Evolutionary conservation across 2,888 invertebrate species (phyloP), one percentile per base, ranked within the genome.

Genomic region (Cordilura impudica): DNA sequence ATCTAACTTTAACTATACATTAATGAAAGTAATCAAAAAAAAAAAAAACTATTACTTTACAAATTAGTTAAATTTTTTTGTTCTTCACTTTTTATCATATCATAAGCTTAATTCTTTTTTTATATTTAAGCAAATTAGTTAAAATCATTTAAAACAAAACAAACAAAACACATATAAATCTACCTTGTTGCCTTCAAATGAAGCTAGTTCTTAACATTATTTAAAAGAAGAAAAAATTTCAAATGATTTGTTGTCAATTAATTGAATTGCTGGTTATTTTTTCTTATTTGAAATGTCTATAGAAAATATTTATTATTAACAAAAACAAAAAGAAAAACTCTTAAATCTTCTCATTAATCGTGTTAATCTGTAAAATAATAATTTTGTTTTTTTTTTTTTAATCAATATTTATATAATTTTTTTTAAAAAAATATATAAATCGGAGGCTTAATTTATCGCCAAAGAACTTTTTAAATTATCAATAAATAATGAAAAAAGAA

Each of bases 381-480:
- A 54, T 74, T 69, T 78, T 78, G 78, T 74, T 74, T 73, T 85
- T 63, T 74, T 70, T 71, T 74, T 65, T 69, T 47, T 76, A 82
- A 82, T 82, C 66, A 73, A 81, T 80, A 77, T 81, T 75, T 77
- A 79, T 82, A 72, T 73, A 74, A 63, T 77, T 74, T 74, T 80
- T 81, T 75, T 61, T 60, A 83, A 83, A 78, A 75, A 66, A 84
- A 83, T 87, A 85, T 86, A 78, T 86, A 85, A 86, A 87, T 88
- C 88, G 88, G 88, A 88, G 88, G 88, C 88, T 88, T 88, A 87
- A 87, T 86, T 87, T 85, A 88, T 86, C 88, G 87, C 88, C 88
- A 88, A 88, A 88, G 88, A 87, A 86, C 83, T 82, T 83, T 82
- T 83, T 83, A 83, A 77, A 75, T 79, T 81, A 81, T 78, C 79